Conservation (phyloP, 2,888 invertebrate species). For the Lithophane socia region DNA sequence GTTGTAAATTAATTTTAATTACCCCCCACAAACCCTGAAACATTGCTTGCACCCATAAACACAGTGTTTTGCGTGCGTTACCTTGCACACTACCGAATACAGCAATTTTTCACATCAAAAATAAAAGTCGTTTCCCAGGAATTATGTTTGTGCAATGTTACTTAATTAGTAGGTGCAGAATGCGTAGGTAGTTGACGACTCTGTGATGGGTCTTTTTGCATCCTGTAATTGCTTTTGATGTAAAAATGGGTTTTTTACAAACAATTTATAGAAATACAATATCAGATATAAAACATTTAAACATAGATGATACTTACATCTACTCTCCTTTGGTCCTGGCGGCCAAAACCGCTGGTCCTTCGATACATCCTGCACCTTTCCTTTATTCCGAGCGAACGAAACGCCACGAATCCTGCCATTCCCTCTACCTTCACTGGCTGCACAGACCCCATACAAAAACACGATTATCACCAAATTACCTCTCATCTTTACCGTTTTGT, state of each 20-base stretch:
- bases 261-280: not conserved
- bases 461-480: slow-evolving; percentile 47
- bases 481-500: slow-evolving; percentile 56
- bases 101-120: too few species aligned
- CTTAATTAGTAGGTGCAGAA: too few species aligned
- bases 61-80: too few species aligned
- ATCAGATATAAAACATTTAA: not conserved
- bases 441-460: slow-evolving; percentile 68
- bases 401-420: slow-evolving; percentile 58
- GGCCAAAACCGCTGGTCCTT: slow-evolving; percentile 80
- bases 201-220: too few species aligned
- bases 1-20: too few species aligned
- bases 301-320: slow-evolving; percentile 78
- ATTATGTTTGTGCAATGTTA: too few species aligned
- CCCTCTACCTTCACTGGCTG: slow-evolving; percentile 63
- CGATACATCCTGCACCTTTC: slow-evolving; percentile 55
- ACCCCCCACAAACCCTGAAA: too few species aligned
- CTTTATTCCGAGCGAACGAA: slow-evolving; percentile 22
- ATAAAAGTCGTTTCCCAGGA: too few species aligned
- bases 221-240: too few species aligned
- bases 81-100: too few species aligned
- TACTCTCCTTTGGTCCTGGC: slow-evolving; percentile 80
- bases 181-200: too few species aligned
- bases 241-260: not conserved
- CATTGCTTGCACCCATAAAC: too few species aligned